Base-by-base conservation (phyloP, 2,888 invertebrate genomes). In the Abrostola tripartita region DNA sequence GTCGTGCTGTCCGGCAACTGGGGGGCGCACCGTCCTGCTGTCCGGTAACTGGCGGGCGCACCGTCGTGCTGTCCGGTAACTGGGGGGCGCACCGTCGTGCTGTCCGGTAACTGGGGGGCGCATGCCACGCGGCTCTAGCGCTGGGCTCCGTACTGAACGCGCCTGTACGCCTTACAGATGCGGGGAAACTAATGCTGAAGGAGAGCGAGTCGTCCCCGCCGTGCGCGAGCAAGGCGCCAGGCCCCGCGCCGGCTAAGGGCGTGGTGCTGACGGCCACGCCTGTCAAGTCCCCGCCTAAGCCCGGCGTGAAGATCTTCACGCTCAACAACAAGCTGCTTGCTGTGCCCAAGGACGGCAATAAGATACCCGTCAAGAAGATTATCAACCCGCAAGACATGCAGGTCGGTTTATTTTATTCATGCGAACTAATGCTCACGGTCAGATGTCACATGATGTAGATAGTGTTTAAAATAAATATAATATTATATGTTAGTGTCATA, bases 51-150 rank as follows among this genome's bases (percentile, higher is more conserved):
- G n/a, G n/a, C n/a, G n/a, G n/a, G n/a, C n/a, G n/a, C n/a, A n/a
- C n/a, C n/a, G n/a, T n/a, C 60, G 96, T 98, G 72, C 95, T 98
- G 53, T 98, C 97, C 68, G 96, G 96, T 96, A 85, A n/a, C n/a
- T n/a, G n/a, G n/a, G n/a, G 98, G 98, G 0, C 97, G 98, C 84
- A 97, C 97, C 68, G 96, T 24, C 24, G 24, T 24, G 24, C 24
- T 24, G 24, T 24, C 24, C 24, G 24, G 24, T n/a, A n/a, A n/a
- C n/a, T n/a, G n/a, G n/a, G n/a, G n/a, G n/a, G n/a, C n/a, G n/a
- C n/a, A n/a, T n/a, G n/a, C n/a, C n/a, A n/a, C n/a, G n/a, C n/a
- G n/a, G n/a, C n/a, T n/a, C n/a, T n/a, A n/a, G n/a, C n/a, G n/a
- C n/a, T n/a, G n/a, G n/a, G n/a, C n/a, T n/a, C n/a, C n/a, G n/a